These are phyloP conservation scores for Anser cygnoides DNA, from an alignment of 2,113 vertebrate genomes.

Conservation along the genomic window DNA sequence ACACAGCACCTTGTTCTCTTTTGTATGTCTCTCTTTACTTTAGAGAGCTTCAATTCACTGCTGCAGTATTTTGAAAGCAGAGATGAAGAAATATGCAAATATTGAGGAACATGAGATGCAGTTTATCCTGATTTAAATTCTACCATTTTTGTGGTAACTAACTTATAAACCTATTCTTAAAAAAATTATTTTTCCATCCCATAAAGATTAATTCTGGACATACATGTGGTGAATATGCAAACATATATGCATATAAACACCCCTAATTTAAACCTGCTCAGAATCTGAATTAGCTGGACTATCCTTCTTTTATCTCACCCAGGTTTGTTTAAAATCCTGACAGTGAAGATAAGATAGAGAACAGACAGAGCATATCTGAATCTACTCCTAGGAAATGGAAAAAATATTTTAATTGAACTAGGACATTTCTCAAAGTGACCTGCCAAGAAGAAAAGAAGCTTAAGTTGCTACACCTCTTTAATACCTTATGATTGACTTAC, in stretches of 20 bases:
- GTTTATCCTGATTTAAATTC: neutral
- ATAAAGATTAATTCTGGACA: neutral
- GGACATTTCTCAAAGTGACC: constrained; percentile 64
- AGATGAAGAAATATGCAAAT: neutral
- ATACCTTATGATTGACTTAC: constrained; percentile 70
- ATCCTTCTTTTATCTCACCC: neutral
- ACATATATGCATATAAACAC: neutral
- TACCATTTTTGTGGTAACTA: neutral
- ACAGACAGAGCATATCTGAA: constrained; percentile 64
- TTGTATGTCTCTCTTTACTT: neutral
- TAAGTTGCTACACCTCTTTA: constrained; percentile 63
- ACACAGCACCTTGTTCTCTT: neutral
- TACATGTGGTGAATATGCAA: neutral
- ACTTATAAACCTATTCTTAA: neutral
- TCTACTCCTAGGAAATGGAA: constrained; percentile 60
- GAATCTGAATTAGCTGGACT: neutral
- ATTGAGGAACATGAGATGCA: neutral
- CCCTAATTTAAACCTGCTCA: neutral
- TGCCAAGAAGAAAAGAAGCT: constrained; percentile 65
- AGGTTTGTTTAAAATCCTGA: constrained; percentile 67
- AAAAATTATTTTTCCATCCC: neutral
- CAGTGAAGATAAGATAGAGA: constrained; percentile 63
- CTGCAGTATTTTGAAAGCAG: neutral
- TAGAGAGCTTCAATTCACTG: neutral
- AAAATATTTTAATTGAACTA: constrained; percentile 72